A percentile compares a stretch with the other conserved stretches of the same genome.
phyloP scores from a whole-genome alignment of 2,113 vertebrate genomes.

The Neoarius graeffei region DNA sequence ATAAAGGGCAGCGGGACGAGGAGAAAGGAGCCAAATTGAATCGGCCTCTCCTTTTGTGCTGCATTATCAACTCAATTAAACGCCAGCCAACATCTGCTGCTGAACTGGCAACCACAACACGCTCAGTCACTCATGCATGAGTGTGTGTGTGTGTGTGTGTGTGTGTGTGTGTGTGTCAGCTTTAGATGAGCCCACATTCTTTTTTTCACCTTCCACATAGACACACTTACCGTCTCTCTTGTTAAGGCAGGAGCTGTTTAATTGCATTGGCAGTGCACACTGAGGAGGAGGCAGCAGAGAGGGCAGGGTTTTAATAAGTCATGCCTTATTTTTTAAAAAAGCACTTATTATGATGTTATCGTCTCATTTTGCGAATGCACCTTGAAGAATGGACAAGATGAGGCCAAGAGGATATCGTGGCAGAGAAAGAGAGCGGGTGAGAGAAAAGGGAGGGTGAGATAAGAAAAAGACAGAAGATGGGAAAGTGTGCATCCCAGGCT shows the following conservation, averaged over 20 bases:
- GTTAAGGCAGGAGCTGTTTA: constrained; percentile 35
- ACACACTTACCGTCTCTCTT: constrained; percentile 16
- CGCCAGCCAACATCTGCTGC: constrained; percentile 71
- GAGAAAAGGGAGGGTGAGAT: constrained; percentile 55
- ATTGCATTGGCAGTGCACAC: constrained; percentile 22
- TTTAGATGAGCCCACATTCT: background rate
- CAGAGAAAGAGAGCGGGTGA: constrained; percentile 32
- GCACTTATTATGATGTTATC: constrained; percentile 18
- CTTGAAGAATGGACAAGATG: background rate
- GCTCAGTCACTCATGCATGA: constrained; percentile 26
- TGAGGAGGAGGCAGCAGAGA: constrained; percentile 17
- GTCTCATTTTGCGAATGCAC: background rate
- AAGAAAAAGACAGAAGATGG: constrained; percentile 44
- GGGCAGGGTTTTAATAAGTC: background rate
- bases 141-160: constrained; percentile 21
- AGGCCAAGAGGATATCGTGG: constrained; percentile 22
- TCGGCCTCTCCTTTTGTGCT: constrained; percentile 62
- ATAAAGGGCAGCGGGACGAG: constrained; percentile 60
- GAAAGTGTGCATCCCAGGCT: constrained; percentile 70
- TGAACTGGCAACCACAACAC: constrained; percentile 51
- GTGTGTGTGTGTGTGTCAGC: constrained; percentile 29
- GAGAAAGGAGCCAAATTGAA: constrained; percentile 62
- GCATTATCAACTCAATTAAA: constrained; percentile 77
- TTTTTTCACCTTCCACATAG: constrained; percentile 45
- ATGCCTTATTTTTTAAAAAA: background rate